Evolutionary conservation across 2,888 invertebrate species (phyloP).

Genomic region (Lampropteryx suffumata): DNA sequence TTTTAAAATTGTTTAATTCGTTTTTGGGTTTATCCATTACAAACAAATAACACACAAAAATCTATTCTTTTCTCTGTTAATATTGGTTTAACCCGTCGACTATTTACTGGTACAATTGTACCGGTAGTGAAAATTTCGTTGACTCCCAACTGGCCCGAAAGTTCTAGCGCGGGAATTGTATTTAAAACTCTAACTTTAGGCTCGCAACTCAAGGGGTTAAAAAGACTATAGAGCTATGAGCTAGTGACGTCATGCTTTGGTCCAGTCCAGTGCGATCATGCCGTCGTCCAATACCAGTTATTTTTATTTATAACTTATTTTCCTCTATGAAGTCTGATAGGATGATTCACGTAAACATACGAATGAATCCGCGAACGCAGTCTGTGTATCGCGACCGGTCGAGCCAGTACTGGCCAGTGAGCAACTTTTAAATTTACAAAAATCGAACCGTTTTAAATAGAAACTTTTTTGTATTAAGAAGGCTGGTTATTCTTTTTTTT

Average conservation of each 20-base stretch:
- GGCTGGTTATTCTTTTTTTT: conserved; percentile 9
- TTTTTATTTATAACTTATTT: conserved; percentile 53
- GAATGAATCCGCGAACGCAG: conserved; percentile 41
- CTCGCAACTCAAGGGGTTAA: no score
- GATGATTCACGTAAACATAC: conserved; percentile 60
- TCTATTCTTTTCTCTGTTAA: no score
- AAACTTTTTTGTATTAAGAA: conserved; percentile 15
- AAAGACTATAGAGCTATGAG: background rate
- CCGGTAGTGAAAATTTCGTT: no score
- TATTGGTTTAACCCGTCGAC: no score
- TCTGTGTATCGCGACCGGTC: conserved; percentile 56
- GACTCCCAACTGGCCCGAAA: no score
- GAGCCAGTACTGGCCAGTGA: conserved; percentile 33
- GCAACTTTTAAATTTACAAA: conserved; percentile 21
- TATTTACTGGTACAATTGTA: no score
- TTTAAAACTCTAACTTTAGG: no score
- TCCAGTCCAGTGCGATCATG: conserved; percentile 25
- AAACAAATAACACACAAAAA: no score
- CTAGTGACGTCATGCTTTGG: conserved; percentile 11
- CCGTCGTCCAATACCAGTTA: conserved; percentile 34
- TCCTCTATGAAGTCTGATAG: conserved; percentile 48
- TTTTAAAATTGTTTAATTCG: no score
- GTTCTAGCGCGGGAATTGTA: no score
- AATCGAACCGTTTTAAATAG: conserved; percentile 14
- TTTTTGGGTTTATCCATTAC: no score